Conservation (phyloP, 2,797 vertebrate species). For the Simalia tracyae region DNA sequence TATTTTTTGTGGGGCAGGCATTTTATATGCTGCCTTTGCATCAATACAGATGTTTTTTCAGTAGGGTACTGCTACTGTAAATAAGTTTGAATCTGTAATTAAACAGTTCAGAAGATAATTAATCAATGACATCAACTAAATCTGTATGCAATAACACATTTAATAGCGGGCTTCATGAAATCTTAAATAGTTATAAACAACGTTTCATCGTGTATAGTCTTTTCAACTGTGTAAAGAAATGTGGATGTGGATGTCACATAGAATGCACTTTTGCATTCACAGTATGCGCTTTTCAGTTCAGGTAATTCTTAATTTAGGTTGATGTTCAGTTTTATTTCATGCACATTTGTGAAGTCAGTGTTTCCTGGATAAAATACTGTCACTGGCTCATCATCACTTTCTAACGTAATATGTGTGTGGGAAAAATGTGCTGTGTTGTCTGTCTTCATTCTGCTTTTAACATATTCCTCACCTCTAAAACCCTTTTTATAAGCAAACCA, state of each 20-base stretch:
- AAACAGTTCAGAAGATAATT: neutral
- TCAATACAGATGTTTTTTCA: conserved; percentile 17
- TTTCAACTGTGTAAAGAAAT: neutral
- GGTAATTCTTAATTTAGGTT: conserved; percentile 26
- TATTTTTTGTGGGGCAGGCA: accelerated
- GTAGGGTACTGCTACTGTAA: neutral
- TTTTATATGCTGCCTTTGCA: neutral
- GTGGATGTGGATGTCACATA: neutral
- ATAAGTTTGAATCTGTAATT: conserved; percentile 14
- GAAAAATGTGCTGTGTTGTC: neutral
- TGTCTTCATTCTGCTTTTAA: neutral
- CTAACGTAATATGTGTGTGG: neutral
- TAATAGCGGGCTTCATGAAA: neutral
- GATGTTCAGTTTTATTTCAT: neutral
- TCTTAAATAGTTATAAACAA: conserved; percentile 12
- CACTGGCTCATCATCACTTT: neutral
- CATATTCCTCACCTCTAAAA: neutral
- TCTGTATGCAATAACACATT: neutral
- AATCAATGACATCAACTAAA: conserved; percentile 19
- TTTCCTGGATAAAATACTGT: neutral
- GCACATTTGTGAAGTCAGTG: neutral
- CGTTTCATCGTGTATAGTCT: conserved; percentile 39
- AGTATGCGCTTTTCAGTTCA: conserved; percentile 24
- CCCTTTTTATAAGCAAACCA: neutral
- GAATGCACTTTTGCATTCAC: neutral